phyloP scores from a whole-genome alignment of 2,888 invertebrate genomes.

The Drepana falcataria region DNA sequence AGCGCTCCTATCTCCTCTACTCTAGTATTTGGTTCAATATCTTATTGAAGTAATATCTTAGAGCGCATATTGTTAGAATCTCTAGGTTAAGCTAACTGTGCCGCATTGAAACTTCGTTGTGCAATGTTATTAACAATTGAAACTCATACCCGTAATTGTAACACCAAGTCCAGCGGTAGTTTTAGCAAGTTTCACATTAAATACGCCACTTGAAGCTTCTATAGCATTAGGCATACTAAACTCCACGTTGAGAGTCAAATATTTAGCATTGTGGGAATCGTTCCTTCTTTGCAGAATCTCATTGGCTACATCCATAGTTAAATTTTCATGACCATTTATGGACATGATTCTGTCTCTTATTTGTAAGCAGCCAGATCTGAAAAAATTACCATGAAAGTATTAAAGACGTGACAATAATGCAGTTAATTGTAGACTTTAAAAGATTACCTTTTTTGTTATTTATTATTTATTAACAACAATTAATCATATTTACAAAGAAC shows the following conservation, averaged over 20 bases:
- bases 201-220: constrained; percentile 93
- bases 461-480: no score
- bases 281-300: constrained; percentile 78
- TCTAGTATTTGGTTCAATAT: no score
- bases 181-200: constrained; percentile 91
- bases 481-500: no score
- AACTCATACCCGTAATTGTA: constrained; percentile 85
- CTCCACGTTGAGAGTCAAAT: constrained; percentile 89
- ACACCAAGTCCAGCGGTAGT: constrained; percentile 90
- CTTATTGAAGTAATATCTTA: no score
- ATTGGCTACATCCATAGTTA: constrained; percentile 80
- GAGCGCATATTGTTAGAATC: no score
- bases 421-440: no score
- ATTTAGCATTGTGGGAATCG: constrained; percentile 78
- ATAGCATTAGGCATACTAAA: constrained; percentile 95
- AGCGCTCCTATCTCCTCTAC: no score
- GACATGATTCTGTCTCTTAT: constrained; percentile 90
- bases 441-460: no score
- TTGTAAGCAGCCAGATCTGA: constrained; percentile 86
- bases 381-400: constrained; percentile 7
- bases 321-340: constrained; percentile 87
- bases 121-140: no score
- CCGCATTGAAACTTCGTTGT: no score
- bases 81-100: no score
- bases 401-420: not conserved